Evolutionary conservation across 2,888 invertebrate species (phyloP).

Genomic region (Allygus modestus): DNA sequence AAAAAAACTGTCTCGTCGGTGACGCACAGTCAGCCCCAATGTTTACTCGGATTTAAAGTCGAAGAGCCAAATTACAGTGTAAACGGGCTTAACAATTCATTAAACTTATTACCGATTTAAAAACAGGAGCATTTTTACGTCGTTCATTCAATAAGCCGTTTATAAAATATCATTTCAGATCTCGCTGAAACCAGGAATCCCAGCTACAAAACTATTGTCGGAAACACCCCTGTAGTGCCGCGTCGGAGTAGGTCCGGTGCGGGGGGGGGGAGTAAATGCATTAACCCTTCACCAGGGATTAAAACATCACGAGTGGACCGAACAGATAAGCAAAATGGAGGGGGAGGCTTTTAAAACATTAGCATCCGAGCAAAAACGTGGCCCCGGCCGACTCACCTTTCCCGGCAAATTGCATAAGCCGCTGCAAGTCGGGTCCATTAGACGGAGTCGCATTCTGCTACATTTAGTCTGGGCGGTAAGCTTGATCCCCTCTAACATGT

Average conservation of each 20-base stretch:
- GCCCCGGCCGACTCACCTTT: constrained; percentile 32
- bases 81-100: no score
- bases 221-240: neutral
- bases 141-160: no score
- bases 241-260: neutral
- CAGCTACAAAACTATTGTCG: no score
- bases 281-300: constrained; percentile 59
- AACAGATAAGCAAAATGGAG: constrained; percentile 59
- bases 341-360: constrained; percentile 63
- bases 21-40: no score
- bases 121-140: no score
- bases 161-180: no score
- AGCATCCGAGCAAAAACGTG: constrained; percentile 56
- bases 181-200: no score
- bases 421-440: constrained; percentile 41
- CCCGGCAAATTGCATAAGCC: constrained; percentile 53
- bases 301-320: constrained; percentile 60
- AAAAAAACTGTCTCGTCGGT: no score
- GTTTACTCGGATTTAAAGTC: no score
- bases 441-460: neutral
- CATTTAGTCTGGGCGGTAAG: constrained; percentile 6
- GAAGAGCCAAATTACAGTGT: no score
- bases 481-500: constrained; percentile 36
- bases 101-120: no score
- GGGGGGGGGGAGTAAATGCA: constrained; percentile 47